Evolutionary conservation across 2,888 invertebrate genomes (phyloP).

Genomic region (Parnassius orleans): DNA sequence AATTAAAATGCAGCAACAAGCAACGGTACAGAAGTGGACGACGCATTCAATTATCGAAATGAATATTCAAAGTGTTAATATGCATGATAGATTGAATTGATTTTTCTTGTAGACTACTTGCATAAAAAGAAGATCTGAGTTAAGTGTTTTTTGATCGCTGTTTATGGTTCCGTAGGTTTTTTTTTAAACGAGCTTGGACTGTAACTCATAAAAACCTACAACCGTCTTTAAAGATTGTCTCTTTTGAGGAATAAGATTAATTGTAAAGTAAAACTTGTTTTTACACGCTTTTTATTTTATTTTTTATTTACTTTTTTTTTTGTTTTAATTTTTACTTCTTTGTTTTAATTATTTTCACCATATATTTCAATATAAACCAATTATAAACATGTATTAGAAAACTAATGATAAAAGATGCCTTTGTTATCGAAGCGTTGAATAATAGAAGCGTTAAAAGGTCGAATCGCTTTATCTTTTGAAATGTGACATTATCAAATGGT

Average conservation of each 20-base stretch:
- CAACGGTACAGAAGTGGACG: neutral
- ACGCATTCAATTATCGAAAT: neutral
- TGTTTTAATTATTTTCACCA: neutral
- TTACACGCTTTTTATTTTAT: too few species aligned
- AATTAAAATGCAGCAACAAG: constrained; percentile 16
- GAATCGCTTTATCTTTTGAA: constrained; percentile 36
- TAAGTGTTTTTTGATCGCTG: too few species aligned
- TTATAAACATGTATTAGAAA: neutral
- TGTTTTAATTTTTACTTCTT: neutral
- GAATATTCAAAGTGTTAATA: constrained; percentile 9
- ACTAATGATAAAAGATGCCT: constrained; percentile 26
- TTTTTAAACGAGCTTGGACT: too few species aligned
- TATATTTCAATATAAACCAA: too few species aligned
- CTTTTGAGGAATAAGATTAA: too few species aligned
- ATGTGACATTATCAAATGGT: constrained; percentile 36
- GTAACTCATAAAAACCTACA: too few species aligned
- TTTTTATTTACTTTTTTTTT: too few species aligned
- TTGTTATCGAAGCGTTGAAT: constrained; percentile 27
- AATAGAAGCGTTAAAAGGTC: constrained; percentile 39
- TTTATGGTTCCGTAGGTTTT: too few species aligned
- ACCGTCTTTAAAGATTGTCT: too few species aligned
- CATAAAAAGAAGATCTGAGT: too few species aligned
- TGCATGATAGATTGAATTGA: constrained; percentile 2
- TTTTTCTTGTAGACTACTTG: constrained; percentile 1
- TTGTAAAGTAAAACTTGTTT: too few species aligned